These are phyloP conservation scores for Agonopterix heracliana DNA, from an alignment of 2,888 invertebrate species.

Conservation along the genomic window DNA sequence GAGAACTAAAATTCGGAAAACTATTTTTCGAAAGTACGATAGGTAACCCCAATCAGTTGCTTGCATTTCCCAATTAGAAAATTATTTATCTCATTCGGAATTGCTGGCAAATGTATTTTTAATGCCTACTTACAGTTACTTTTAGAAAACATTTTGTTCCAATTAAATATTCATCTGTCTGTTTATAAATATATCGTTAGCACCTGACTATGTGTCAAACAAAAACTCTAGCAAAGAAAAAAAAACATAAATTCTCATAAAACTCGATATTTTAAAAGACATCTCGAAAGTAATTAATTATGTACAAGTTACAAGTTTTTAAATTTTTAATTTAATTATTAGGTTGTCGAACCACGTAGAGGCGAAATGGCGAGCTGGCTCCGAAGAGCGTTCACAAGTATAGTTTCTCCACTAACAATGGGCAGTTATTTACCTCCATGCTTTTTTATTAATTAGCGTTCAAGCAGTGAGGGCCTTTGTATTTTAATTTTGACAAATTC, in stretches of 20 bases:
- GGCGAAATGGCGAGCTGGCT: not conserved
- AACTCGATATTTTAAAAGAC: not conserved
- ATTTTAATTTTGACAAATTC: constrained; percentile 67
- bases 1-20: too few relatives aligned
- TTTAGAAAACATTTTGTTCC: too few relatives aligned
- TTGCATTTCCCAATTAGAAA: too few relatives aligned
- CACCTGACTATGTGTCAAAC: not conserved
- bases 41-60: too few relatives aligned
- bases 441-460: constrained; percentile 60
- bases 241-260: constrained; percentile 1
- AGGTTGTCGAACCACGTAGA: constrained; percentile 16
- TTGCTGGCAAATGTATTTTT: too few relatives aligned
- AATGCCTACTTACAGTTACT: too few relatives aligned
- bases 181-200: too few relatives aligned
- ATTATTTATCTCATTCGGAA: too few relatives aligned
- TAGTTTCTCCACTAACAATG: constrained; percentile 39
- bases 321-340: constrained; percentile 14
- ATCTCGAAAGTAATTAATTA: constrained; percentile 8
- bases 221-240: not conserved
- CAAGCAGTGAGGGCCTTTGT: constrained; percentile 51
- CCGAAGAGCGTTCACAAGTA: constrained; percentile 6
- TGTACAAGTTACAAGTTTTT: constrained; percentile 10
- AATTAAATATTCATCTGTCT: too few relatives aligned
- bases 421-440: constrained; percentile 58
- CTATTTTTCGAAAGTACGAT: too few relatives aligned